phyloP scores from a whole-genome alignment of 2,113 vertebrate genomes.

The Podarcis muralis region DNA sequence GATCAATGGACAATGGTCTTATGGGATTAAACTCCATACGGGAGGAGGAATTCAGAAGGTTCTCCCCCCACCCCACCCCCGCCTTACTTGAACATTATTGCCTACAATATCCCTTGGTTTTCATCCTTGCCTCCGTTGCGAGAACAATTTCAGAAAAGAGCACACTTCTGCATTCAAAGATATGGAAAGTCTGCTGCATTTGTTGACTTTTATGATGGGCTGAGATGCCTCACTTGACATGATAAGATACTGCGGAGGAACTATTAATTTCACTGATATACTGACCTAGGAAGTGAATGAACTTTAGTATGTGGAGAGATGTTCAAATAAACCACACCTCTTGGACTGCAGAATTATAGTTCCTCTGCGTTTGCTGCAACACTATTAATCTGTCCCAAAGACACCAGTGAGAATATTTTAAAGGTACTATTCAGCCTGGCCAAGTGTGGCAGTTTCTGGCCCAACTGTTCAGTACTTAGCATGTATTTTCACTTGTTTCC shows the following conservation, averaged over 20 bases:
- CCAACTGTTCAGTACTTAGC: neutral
- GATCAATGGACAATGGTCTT: constrained; percentile 23
- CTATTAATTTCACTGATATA: neutral
- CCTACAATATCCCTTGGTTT: neutral
- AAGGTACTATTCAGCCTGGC: neutral
- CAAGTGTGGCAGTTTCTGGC: neutral
- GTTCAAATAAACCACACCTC: neutral
- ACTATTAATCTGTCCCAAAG: neutral
- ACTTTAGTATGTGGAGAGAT: neutral
- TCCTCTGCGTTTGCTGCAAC: neutral
- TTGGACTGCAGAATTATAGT: neutral
- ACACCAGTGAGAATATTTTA: neutral
- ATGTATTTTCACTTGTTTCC: neutral
- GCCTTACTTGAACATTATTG: neutral
- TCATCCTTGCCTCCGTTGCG: neutral
- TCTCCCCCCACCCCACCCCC: neutral
- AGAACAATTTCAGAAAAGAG: neutral
- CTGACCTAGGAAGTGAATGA: neutral
- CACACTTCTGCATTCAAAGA: accelerated
- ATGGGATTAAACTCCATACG: neutral
- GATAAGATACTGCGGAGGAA: neutral
- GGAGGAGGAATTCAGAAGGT: neutral
- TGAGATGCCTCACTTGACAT: neutral
- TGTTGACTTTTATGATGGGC: neutral
- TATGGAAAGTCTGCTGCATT: neutral